These are phyloP conservation scores for Pampusana beccarii DNA, from an alignment of 2,113 vertebrate genomes.

Conservation along the genomic window DNA sequence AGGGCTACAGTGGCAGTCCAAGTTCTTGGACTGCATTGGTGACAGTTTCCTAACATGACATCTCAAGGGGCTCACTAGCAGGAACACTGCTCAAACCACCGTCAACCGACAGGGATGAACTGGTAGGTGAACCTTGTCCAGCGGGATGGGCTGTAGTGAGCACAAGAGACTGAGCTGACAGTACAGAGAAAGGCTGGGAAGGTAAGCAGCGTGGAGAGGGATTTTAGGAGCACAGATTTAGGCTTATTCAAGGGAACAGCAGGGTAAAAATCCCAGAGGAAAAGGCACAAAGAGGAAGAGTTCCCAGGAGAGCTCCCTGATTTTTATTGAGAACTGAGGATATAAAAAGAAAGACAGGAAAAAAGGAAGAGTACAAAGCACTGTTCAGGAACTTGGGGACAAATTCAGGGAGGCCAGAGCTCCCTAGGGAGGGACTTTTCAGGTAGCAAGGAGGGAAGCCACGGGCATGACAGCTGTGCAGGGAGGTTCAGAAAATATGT, in stretches of 20 bases:
- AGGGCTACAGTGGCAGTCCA: neutral
- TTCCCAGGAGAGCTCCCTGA: neutral
- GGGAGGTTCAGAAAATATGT: neutral
- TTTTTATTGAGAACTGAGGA: neutral
- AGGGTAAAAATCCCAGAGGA: neutral
- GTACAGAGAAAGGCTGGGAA: neutral
- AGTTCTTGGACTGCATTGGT: neutral
- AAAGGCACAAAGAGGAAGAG: neutral
- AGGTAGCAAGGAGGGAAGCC: neutral
- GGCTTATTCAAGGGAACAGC: neutral
- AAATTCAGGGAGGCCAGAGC: neutral
- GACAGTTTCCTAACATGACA: neutral
- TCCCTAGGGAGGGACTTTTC: rapidly evolving
- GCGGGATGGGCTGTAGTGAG: neutral
- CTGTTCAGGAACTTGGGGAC: neutral
- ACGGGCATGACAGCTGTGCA: neutral
- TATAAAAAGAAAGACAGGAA: neutral
- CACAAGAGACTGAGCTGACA: neutral
- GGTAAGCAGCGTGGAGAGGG: neutral
- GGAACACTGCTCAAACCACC: neutral
- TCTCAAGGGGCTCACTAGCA: neutral
- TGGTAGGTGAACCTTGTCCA: neutral
- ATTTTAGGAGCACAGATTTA: neutral
- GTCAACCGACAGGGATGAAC: neutral
- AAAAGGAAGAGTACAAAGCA: neutral